Percentiles rank a stretch among this genome's conserved stretches.
Conservation (phyloP, 2,797 vertebrate genomes). For the Meriones psammophilus region DNA sequence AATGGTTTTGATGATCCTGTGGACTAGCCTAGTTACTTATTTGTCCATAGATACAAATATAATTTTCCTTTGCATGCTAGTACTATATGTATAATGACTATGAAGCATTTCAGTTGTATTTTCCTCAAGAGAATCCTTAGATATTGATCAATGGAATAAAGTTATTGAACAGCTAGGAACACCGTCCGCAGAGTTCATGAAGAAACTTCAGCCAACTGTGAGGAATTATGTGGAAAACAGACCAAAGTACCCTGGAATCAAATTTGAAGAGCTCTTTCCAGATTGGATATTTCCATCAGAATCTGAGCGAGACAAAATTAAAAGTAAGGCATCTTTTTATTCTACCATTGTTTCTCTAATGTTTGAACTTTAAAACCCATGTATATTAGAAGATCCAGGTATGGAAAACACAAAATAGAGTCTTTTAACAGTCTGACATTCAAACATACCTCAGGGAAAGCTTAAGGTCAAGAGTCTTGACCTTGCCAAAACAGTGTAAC, state of each 20-base stretch:
- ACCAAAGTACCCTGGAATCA: constrained; percentile 97
- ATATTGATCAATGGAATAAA: constrained; percentile 99
- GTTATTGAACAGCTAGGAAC: constrained; percentile 98
- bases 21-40: not conserved
- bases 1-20: constrained; percentile 23
- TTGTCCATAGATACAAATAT: not conserved
- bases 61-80: constrained; percentile 31
- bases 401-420: not conserved
- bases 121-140: constrained; percentile 91
- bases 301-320: constrained; percentile 96
- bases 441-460: not conserved
- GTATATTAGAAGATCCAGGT: not conserved
- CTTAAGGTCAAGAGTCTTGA: not conserved
- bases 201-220: constrained; percentile 98
- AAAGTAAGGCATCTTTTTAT: constrained; percentile 92
- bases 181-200: constrained; percentile 97
- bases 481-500: not conserved
- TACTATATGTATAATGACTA: constrained; percentile 71
- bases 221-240: constrained; percentile 99
- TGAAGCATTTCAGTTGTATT: constrained; percentile 87
- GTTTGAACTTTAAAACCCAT: not conserved
- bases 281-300: constrained; percentile 98
- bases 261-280: constrained; percentile 96
- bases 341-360: constrained; percentile 53
- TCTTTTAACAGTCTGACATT: not conserved